phyloP scores from a whole-genome alignment of 2,113 vertebrate genomes.

The Corythaixoides concolor region DNA sequence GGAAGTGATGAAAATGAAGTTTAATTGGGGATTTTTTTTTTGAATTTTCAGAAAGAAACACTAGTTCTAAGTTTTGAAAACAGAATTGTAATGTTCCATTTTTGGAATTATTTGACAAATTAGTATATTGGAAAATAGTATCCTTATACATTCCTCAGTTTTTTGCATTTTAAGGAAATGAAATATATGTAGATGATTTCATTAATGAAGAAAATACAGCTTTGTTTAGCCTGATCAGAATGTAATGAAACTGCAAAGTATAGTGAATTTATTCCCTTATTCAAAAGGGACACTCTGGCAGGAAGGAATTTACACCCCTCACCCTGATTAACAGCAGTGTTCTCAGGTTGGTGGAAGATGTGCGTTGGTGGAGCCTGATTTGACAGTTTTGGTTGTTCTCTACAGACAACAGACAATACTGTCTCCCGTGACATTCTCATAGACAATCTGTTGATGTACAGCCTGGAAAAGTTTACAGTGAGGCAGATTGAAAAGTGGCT shows the following conservation, averaged over 20 bases:
- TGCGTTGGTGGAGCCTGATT: not conserved
- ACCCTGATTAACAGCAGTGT: not conserved
- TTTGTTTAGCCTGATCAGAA: not conserved
- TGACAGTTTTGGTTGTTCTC: not conserved
- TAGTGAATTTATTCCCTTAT: not conserved
- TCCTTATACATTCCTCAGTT: not conserved
- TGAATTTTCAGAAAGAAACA: not conserved
- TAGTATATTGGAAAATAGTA: not conserved
- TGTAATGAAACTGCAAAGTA: not conserved
- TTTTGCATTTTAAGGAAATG: not conserved
- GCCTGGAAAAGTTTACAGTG: not conserved
- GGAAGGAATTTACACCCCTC: not conserved
- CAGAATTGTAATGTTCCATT: not conserved
- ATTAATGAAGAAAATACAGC: not conserved
- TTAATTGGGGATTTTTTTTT: not conserved
- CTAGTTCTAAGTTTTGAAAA: not conserved
- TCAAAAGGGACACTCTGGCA: not conserved
- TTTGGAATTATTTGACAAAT: not conserved
- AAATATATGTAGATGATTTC: not conserved
- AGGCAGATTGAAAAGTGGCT: not conserved
- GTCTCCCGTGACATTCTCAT: not conserved
- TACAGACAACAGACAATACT: not conserved
- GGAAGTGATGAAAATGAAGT: not conserved
- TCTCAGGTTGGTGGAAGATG: not conserved
- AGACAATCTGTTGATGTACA: not conserved